phyloP scores from a whole-genome alignment of 2,113 vertebrate species.

The Pteropus alecto region DNA sequence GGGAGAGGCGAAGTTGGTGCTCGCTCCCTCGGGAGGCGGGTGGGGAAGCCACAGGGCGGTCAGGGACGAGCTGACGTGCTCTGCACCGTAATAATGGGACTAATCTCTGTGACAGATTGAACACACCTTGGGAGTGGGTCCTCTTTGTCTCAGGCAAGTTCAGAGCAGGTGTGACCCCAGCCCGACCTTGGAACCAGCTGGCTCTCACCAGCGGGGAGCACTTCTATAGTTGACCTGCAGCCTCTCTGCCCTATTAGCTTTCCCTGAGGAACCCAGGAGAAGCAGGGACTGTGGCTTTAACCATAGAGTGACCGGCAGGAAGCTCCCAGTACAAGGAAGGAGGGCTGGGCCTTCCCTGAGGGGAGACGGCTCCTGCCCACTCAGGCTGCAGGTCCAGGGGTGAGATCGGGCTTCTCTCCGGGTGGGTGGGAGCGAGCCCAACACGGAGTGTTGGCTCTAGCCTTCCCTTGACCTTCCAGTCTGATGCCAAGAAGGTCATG shows the following conservation, averaged over 20 bases:
- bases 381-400: neutral
- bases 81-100: neutral
- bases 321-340: neutral
- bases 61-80: neutral
- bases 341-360: neutral
- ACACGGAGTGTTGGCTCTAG: neutral
- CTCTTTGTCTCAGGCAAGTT: neutral
- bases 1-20: neutral
- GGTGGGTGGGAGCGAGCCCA: neutral
- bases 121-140: neutral
- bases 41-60: neutral
- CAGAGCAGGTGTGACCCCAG: neutral
- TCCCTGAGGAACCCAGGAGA: neutral
- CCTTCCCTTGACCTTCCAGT: neutral
- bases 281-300: neutral
- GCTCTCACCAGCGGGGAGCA: neutral
- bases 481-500: neutral
- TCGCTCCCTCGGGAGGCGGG: rapidly evolving
- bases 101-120: neutral
- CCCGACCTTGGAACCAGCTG: neutral
- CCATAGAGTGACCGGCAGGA: neutral
- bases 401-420: neutral
- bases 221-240: neutral
- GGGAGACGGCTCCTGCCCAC: neutral
- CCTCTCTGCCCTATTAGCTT: neutral